Base-by-base conservation (phyloP, 2,888 invertebrate genomes). In the Chironomus tentans region DNA sequence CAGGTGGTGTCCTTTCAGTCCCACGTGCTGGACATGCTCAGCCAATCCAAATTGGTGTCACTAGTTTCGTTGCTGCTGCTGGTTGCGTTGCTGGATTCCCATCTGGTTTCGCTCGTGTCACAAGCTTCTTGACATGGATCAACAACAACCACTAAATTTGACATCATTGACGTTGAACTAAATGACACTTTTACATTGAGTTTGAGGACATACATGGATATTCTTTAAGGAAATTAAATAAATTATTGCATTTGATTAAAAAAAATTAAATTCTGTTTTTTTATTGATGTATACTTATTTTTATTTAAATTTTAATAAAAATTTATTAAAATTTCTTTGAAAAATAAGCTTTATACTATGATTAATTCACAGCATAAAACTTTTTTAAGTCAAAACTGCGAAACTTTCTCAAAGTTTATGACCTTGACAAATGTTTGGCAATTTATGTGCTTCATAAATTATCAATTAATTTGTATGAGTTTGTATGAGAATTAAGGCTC, bases 91-190 rank as follows among this genome's bases (percentile, higher is more conserved):
- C 76, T n/a, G 82, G 82, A 0, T 78, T 79, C n/a, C 84, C 84
- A 3, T 82, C 82, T 21, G 85, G 81, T 48, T 85, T 81, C 78
- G 79, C 82, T n/a, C 81, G 84, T 77, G 80, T 84, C 38, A 81
- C 82, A 56, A 79, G 80, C 22, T 84, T 80, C 78, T 18, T 12
- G 5, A 28, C 38, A n/a, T 72, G 72, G 72, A 72, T 72, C 13
- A n/a, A 10, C n/a, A 21, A 22, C 28, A 61, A 62, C 46, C n/a
- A 56, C 10, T 65, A 65, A 18, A 62, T 21, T 62, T 18, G 7
- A 22, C 4, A 21, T 12, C 1, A 7, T 2, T n/a, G 7, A 62
- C 6, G 7, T 7, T 62, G 3, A 62, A 12, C 10, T 10, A 4
- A 62, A n/a, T 62, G 12, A 10, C 50, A 21, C 10, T 12, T n/a